Base-by-base conservation (phyloP, 2,888 invertebrate genomes). In the Sphecodes monilicornis region DNA sequence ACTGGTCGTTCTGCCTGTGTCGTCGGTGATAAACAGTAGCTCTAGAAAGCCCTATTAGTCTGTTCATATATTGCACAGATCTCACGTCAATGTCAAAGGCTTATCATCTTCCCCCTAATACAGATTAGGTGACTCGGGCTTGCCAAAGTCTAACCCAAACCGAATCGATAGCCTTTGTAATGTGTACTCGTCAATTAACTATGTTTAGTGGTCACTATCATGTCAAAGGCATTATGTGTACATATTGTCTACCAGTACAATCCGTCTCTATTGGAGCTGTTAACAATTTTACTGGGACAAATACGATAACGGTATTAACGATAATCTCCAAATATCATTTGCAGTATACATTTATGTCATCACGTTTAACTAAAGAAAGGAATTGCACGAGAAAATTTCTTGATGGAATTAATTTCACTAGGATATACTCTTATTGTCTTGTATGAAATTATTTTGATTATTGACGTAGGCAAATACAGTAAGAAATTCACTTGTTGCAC, bases 1-100 rank as follows among this genome's bases (percentile, higher is more conserved):
- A n/a, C 29, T 8, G 18, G 10, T 0, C 10, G 64, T 36, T 10
- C 11, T 11, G n/a, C 11, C 3, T 66, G 22, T 66, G 36, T 66
- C 18, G 16, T 10, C 64, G 32, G 18, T 36, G 64, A 22, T 66
- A 5, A 39, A 39, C n/a, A 68, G 22, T 39, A 13, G 68, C 18
- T 36, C 36, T 39, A 39, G n/a, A 68, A n/a, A 68, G 13, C 39
- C 13, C 68, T 39, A 39, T 36, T 57, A 78, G 64, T 78, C 78
- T 41, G 39, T 74, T n/a, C 36, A 57, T 8, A 60, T 26, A 74
- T 74, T 74, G 73, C 57, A 60, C 50, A 5, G 73, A 74, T 74
- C 29, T 60, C 73, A 41, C 73, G 57, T 74, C 57, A 74, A 11
- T 74, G 73, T 32, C 73, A 60, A 74, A 74, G 41, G 73, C 73